A percentile compares a stretch with the other conserved stretches of the same genome.
Evolutionary conservation across 1,140 invertebrate species (phyloP).

Genomic region (Anastatus disparis): DNA sequence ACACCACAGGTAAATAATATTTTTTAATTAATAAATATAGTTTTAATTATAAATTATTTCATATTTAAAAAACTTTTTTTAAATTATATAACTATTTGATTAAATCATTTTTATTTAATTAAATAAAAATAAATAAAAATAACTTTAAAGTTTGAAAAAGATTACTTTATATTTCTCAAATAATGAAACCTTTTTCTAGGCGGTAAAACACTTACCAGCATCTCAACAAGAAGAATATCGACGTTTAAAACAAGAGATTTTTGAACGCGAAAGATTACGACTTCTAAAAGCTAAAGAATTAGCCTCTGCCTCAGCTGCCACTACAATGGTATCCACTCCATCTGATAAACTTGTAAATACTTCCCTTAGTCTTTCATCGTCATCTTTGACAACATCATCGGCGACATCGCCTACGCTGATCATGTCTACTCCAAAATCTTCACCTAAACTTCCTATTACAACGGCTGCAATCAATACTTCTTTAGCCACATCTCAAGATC

Average conservation of each 20-base stretch:
- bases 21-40: no score
- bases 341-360: neutral
- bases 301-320: neutral
- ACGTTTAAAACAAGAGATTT: conserved; percentile 61
- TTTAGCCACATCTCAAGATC: neutral
- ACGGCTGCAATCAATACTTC: neutral
- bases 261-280: conserved; percentile 8
- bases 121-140: neutral
- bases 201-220: conserved; percentile 61
- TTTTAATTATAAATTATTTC: no score
- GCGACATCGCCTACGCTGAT: neutral
- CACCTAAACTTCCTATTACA: neutral
- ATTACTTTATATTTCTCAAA: no score
- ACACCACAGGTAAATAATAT: conserved; percentile 4
- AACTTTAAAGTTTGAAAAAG: no score
- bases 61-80: no score
- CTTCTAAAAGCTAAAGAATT: conserved; percentile 14
- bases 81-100: neutral
- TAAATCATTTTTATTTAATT: neutral
- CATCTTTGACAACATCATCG: neutral
- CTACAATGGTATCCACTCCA: neutral
- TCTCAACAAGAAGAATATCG: conserved; percentile 64
- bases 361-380: neutral
- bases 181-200: no score
- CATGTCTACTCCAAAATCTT: neutral